Evolutionary conservation across 2,888 invertebrate species (phyloP), one percentile per base, ranked within the genome.

Genomic region (Synanthedon formicaeformis): DNA sequence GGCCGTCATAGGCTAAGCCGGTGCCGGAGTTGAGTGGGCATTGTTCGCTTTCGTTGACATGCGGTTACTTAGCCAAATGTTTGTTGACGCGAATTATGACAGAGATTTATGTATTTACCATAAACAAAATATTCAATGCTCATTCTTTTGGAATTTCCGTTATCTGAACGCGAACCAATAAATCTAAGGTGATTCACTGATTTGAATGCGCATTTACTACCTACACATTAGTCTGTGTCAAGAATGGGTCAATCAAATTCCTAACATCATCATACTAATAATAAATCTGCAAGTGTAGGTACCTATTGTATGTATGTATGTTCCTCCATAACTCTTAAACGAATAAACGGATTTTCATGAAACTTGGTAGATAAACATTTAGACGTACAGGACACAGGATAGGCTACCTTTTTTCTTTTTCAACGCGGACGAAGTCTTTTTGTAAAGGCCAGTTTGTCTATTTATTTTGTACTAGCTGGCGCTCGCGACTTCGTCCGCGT

Each of bases 41-140:
- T 67, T 69, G 63, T 66, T 57, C 52, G 56, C 55, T 53, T 55
- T 54, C 51, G 51, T 41, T 55, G 60, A 57, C 57, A 55, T 59
- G 54, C 50, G 53, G 49, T 16, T 49, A 54, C 54, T 53, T 14
- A 40, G 49, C 45, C 50, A 40, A 40, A 8, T 53, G 34, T 53
- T 34, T 51, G 40, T 51, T 51, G 34, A 40, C n/a, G 50, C 27
- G 52, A 49, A 49, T 16, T 49, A 49, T 53, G 55, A 57, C 52
- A 48, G 48, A 41, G 53, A 50, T 50, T 27, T 50, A 23, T 34
- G 23, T 34, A 13, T 10, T 12, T 16, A 16, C 49, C 45, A 23
- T 40, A 41, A 54, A 54, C 54, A 41, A 56, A 54, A 45, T 53
- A 48, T 54, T 54, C 49, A 52, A 16, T 5, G 16, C 12, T 13